A percentile compares a stretch with the other conserved stretches of the same genome.
Evolutionary conservation across 2,888 invertebrate genomes (phyloP).

Genomic region (Oscheius sp.): DNA sequence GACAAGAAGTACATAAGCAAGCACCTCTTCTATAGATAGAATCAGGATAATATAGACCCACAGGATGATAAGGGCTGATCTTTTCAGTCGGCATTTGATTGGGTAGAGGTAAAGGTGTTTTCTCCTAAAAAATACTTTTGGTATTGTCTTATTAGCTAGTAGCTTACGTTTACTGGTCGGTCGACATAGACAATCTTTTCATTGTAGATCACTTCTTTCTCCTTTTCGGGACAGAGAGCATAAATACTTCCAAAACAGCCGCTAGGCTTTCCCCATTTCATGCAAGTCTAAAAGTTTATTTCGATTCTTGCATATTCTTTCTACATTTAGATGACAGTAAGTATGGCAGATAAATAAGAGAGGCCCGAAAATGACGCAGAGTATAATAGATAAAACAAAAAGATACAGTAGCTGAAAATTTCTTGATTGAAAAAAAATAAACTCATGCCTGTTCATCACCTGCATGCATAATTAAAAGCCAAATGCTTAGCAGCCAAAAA

Average conservation of each 20-base stretch:
- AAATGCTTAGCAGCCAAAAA: constrained; percentile 39
- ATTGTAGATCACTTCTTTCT: constrained; percentile 32
- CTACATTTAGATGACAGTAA: constrained; percentile 49
- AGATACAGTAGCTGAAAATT: constrained; percentile 41
- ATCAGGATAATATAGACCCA: constrained; percentile 18
- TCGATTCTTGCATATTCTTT: background rate
- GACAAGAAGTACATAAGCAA: background rate
- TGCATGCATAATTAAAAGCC: constrained; percentile 43
- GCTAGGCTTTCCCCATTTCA: constrained; percentile 41
- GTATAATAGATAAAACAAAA: constrained; percentile 33
- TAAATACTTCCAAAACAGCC: constrained; percentile 43
- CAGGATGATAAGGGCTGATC: background rate
- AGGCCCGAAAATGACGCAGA: constrained; percentile 48
- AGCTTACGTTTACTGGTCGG: background rate
- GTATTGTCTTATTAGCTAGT: background rate
- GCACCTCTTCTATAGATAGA: constrained; percentile 12
- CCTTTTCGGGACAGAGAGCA: constrained; percentile 43
- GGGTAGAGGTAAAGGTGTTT: background rate
- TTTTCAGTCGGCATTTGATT: background rate
- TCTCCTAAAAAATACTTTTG: background rate
- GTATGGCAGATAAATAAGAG: constrained; percentile 50
- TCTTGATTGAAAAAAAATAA: background rate
- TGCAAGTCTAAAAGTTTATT: constrained; percentile 41
- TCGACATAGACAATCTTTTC: constrained; percentile 23
- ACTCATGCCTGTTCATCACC: constrained; percentile 42